Conservation (phyloP, 2,113 vertebrate genomes). For the Gymnogyps californianus region DNA sequence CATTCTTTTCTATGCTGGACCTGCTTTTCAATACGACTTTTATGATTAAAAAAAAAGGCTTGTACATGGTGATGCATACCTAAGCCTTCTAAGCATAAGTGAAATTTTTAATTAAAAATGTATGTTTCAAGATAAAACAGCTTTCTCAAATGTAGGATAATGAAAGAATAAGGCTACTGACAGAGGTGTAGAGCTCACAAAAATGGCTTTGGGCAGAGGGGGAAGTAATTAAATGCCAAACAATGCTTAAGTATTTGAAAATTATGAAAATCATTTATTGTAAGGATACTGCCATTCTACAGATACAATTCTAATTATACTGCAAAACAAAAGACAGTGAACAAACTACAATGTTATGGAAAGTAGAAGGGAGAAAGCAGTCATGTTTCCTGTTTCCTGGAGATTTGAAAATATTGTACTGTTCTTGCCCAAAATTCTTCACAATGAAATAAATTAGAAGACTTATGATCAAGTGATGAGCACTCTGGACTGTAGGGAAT, state of each 20-base stretch:
- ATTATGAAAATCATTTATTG: neutral
- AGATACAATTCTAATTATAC: neutral
- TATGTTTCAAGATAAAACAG: conserved; percentile 23
- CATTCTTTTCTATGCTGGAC: neutral
- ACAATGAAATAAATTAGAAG: neutral
- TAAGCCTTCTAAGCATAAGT: conserved; percentile 30
- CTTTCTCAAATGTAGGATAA: conserved; percentile 2
- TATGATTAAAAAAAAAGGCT: conserved; percentile 31
- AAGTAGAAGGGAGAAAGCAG: neutral
- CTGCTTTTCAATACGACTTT: neutral
- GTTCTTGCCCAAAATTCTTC: neutral
- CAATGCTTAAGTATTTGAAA: neutral
- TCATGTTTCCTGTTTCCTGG: neutral
- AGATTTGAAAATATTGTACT: neutral
- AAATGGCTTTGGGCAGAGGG: neutral
- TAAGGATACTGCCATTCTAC: neutral
- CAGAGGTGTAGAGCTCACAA: neutral
- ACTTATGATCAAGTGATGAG: neutral
- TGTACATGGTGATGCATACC: neutral
- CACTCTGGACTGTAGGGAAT: neutral
- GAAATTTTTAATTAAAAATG: conserved; percentile 51
- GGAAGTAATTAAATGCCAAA: neutral
- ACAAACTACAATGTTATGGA: neutral
- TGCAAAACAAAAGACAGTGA: neutral
- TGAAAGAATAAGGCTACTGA: conserved; percentile 4